Evolutionary conservation across 1,140 invertebrate species (phyloP).

Genomic region (Leucophenga varia): DNA sequence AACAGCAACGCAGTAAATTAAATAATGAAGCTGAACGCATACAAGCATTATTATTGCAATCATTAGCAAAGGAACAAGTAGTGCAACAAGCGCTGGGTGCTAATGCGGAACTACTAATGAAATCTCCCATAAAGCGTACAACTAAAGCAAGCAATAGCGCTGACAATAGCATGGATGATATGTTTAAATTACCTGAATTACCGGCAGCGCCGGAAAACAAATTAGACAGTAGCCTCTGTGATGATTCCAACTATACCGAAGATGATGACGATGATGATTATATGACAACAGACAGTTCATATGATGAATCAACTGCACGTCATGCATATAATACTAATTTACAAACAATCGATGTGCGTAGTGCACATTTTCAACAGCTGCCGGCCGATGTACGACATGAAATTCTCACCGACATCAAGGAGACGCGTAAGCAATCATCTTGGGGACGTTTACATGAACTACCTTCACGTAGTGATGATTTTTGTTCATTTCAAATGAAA

Average conservation of each 20-base stretch:
- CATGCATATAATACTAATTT: conserved; percentile 61
- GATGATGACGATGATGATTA: conserved; percentile 30
- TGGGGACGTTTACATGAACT: conserved; percentile 81
- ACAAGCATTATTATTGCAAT: conserved; percentile 67
- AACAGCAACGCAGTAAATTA: conserved; percentile 72
- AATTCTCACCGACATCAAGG: conserved; percentile 84
- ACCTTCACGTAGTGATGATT: conserved; percentile 69
- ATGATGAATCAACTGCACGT: conserved; percentile 46
- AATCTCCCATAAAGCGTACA: conserved; percentile 16
- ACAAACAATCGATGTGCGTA: conserved; percentile 75
- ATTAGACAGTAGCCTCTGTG: no score
- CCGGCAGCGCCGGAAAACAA: conserved; percentile 38
- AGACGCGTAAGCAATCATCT: conserved; percentile 83
- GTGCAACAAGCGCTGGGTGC: conserved; percentile 61
- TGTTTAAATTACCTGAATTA: conserved; percentile 72
- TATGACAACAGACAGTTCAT: conserved; percentile 16
- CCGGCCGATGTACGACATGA: conserved; percentile 87
- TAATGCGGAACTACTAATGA: conserved; percentile 57
- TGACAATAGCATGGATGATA: conserved; percentile 60
- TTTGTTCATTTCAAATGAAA: conserved; percentile 76
- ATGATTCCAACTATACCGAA: no score
- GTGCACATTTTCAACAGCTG: conserved; percentile 73
- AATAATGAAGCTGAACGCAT: conserved; percentile 68
- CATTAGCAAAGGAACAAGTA: conserved; percentile 61
- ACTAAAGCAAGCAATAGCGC: conserved; percentile 3